phyloP scores from a whole-genome alignment of 2,113 vertebrate species.

The Amblyopsis rosae region DNA sequence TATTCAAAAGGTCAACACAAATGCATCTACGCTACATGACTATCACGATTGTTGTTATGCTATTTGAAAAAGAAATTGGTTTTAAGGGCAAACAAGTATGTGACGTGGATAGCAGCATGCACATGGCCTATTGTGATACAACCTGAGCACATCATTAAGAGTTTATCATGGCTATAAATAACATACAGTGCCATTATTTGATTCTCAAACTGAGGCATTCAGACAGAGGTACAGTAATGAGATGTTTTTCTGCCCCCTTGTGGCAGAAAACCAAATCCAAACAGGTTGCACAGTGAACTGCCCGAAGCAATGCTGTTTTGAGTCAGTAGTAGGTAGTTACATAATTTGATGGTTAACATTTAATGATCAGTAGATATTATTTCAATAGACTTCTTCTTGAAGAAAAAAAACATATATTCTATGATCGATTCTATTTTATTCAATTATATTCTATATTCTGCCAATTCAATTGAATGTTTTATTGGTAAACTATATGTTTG shows the following conservation, averaged over 20 bases:
- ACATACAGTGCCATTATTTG: slow-evolving; percentile 28
- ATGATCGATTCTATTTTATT: slow-evolving; percentile 2
- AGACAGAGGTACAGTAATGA: slow-evolving; percentile 27
- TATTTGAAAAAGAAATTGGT: slow-evolving; percentile 45
- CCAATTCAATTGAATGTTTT: slow-evolving; percentile 66
- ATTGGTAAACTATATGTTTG: slow-evolving; percentile 63
- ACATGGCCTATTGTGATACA: slow-evolving; percentile 27
- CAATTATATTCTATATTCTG: slow-evolving; percentile 36
- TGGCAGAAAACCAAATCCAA: slow-evolving; percentile 26
- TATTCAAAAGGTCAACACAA: slow-evolving; percentile 48
- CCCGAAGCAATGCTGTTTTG: slow-evolving; percentile 24
- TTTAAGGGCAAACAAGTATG: neutral
- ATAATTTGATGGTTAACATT: slow-evolving; percentile 18
- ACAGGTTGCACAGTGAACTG: slow-evolving; percentile 35
- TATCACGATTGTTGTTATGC: slow-evolving; percentile 24
- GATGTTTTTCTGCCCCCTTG: slow-evolving; percentile 36
- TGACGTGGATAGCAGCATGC: slow-evolving; percentile 26
- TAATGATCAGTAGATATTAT: slow-evolving; percentile 23
- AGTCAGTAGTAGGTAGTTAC: slow-evolving; percentile 17
- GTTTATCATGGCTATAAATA: slow-evolving; percentile 25
- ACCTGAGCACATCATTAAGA: slow-evolving; percentile 39
- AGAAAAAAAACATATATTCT: slow-evolving; percentile 37
- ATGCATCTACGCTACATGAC: slow-evolving; percentile 61
- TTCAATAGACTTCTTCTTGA: slow-evolving; percentile 40
- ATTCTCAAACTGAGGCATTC: slow-evolving; percentile 19